phyloP scores from a whole-genome alignment of 2,113 vertebrate species.

The Steatornis caripensis region DNA sequence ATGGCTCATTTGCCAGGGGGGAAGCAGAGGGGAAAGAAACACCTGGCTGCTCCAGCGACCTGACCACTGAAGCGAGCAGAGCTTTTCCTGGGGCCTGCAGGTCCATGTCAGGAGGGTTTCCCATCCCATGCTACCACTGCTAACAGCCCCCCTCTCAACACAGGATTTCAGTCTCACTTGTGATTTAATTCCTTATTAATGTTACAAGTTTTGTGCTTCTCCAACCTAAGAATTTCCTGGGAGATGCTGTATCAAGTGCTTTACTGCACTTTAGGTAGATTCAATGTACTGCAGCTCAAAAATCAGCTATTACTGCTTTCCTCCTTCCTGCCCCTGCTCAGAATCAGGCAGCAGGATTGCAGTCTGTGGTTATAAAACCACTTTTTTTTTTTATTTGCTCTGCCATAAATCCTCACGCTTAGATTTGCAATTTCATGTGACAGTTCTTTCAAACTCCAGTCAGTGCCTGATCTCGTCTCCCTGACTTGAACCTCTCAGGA shows the following conservation, averaged over 20 bases:
- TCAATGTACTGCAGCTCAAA: neutral
- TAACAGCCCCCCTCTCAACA: neutral
- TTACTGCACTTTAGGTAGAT: neutral
- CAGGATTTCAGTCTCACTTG: neutral
- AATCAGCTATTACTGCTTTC: neutral
- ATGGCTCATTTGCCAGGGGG: neutral
- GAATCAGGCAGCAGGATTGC: neutral
- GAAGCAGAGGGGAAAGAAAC: neutral
- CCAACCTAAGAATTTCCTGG: neutral
- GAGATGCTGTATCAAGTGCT: neutral
- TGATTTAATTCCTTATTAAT: neutral
- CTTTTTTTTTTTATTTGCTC: neutral
- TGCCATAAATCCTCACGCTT: slow-evolving; percentile 20
- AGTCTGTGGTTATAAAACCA: slow-evolving; percentile 18
- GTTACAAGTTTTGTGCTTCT: neutral
- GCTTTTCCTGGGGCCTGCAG: neutral
- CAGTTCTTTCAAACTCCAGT: no score
- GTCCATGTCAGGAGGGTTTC: neutral
- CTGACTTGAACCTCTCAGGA: neutral
- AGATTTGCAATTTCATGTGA: slow-evolving; percentile 49
- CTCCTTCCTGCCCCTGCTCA: neutral
- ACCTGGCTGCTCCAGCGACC: neutral
- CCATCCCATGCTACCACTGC: neutral
- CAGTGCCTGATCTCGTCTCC: neutral
- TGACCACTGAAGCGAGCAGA: neutral